Evolutionary conservation across 2,113 vertebrate species (phyloP).

Genomic region (Muscicapa adusta): DNA sequence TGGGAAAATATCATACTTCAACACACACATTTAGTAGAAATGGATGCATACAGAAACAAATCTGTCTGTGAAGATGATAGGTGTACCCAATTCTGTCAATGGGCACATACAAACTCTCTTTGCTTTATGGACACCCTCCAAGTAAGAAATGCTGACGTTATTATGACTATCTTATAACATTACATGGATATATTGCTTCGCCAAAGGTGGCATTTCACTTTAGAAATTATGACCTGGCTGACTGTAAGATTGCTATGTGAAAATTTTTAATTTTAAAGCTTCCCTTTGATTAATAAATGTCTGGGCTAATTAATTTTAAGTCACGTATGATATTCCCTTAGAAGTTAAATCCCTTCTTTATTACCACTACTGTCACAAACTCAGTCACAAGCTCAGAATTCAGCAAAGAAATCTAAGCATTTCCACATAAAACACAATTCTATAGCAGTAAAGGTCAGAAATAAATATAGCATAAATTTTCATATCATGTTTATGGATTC

Average conservation of each 20-base stretch:
- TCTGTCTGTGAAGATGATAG: neutral
- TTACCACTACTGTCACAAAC: neutral
- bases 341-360: neutral
- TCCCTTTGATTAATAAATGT: neutral
- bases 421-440: neutral
- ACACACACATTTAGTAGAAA: neutral
- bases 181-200: neutral
- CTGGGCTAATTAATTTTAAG: neutral
- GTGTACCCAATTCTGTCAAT: neutral
- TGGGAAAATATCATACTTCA: neutral
- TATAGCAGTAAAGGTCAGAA: neutral
- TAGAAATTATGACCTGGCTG: neutral
- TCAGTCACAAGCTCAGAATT: neutral
- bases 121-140: neutral
- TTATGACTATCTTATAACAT: neutral
- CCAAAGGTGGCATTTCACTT: neutral
- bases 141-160: neutral
- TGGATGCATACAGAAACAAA: neutral
- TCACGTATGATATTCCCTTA: neutral
- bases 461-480: neutral
- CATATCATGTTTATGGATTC: neutral
- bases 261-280: neutral
- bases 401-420: neutral
- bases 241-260: neutral
- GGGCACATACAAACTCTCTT: neutral